Base-by-base conservation (phyloP, 2,888 invertebrate species). In the Hemithea aestivaria region DNA sequence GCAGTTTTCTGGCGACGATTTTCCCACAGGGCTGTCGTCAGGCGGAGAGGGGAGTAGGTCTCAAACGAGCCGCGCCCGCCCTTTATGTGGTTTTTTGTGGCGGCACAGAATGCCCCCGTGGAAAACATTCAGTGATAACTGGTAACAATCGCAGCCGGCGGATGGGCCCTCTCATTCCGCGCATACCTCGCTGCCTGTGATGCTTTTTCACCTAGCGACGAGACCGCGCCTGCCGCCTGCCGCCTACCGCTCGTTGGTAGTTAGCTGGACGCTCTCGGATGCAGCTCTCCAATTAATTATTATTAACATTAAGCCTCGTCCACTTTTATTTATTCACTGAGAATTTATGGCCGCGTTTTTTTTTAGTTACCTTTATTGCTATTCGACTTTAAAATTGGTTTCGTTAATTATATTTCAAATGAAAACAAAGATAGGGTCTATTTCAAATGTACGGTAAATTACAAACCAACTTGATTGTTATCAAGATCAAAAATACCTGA, bases 41-140 rank as follows among this genome's bases (percentile, higher is more conserved):
- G 28, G 46, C 32, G 40, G 40, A 46, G 46, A 42, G 31, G 36
- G 35, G 38, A 32, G 38, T 27, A 78, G 66, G 74, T 76, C 80
- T 83, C 87, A 85, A 87, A 87, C 83, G 84, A 79, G 75, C 77
- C 81, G 77, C 76, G 73, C 75, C 78, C 78, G 82, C 80, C 87
- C 84, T 85, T 85, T 84, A 80, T 84, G 84, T 75, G 79, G 79
- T 77, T 84, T 85, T 87, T 85, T 85, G 83, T 81, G 74, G 73
- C 80, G 70, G 70, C 78, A 82, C 79, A 81, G 81, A 84, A 87
- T 84, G 76, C 82, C 70, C 75, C 76, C 65, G 77, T 80, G 83
- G 78, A 85, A 84, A 87, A 84, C 84, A 85, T 83, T 82, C 87
- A 83, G 87, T 85, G 85, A 87, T 87, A 87, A 84, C 87, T 83